Evolutionary conservation across 2,113 vertebrate species (phyloP).

Genomic region (Hemiscyllium ocellatum): DNA sequence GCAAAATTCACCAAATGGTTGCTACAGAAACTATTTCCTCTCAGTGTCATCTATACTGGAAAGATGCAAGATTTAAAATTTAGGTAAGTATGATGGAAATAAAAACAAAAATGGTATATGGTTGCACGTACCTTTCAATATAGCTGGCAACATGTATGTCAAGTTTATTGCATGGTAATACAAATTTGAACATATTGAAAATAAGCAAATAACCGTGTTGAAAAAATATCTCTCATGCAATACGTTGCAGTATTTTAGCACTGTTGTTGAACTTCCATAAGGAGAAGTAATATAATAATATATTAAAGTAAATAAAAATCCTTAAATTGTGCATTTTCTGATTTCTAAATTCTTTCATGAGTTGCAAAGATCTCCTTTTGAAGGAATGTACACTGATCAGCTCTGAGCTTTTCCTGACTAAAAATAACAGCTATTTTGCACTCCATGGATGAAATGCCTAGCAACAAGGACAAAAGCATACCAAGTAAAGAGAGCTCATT

Average conservation of each 20-base stretch:
- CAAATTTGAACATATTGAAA: not conserved
- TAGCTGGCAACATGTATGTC: not conserved
- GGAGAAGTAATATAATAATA: not conserved
- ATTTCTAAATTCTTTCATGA: not conserved
- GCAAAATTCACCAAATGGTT: not conserved
- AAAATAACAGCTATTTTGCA: constrained; percentile 19
- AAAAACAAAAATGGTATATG: not conserved
- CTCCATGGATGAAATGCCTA: constrained; percentile 26
- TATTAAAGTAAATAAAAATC: not conserved
- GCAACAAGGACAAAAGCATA: constrained; percentile 23
- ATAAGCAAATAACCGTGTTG: not conserved
- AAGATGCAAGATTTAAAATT: not conserved
- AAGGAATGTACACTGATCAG: not conserved
- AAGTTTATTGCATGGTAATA: not conserved
- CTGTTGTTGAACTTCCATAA: no score
- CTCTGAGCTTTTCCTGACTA: constrained; percentile 13
- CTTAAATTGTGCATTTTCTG: not conserved
- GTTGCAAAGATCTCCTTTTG: not conserved
- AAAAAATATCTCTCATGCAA: not conserved
- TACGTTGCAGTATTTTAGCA: not conserved
- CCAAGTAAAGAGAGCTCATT: not conserved
- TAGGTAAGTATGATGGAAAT: not conserved
- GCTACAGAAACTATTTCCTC: not conserved
- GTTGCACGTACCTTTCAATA: not conserved
- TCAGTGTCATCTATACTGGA: not conserved